Evolutionary conservation across 1,140 invertebrate genomes (phyloP), one percentile per base, ranked within the genome.

Genomic region (Chelonus insularis): DNA sequence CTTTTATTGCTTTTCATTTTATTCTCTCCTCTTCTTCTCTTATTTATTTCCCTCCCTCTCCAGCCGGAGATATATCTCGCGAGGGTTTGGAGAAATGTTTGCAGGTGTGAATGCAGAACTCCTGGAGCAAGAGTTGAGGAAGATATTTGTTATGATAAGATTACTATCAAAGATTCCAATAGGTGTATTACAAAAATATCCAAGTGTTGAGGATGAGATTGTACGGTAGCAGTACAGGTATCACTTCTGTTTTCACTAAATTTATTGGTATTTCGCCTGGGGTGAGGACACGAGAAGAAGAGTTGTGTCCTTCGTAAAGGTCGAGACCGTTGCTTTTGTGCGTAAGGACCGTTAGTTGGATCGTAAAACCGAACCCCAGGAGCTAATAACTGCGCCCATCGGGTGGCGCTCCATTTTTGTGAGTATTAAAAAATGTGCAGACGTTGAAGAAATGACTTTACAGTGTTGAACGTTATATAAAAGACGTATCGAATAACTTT

Each of bases 21-120:
- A n/a, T 57, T 41, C 36, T 12, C 39, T 51, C n/a, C n/a, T 60
- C 66, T 43, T 57, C 45, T 62, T 62, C 50, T 61, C 47, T 65
- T 61, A 51, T 43, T 47, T 16, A 21, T 56, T 39, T 41, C 34
- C 16, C 12, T 29, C 29, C 37, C 12, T 12, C 47, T 37, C 37
- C 4, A n/a, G n/a, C n/a, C n/a, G n/a, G n/a, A n/a, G 25, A 29
- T 29, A 29, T 4, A 29, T 29, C 25, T n/a, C n/a, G n/a, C n/a
- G n/a, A n/a, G n/a, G n/a, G n/a, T 29, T 29, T 1, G 43, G 43
- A 16, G 43, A 21, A 21, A 21, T 9, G 3, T 14, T 14, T 14
- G 43, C 16, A 18, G 43, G 43, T 18, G 43, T 16, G 37, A 3
- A 2, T 45, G 16, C 8, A 45, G 43, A 18, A 45, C 43, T 45